Conservation (phyloP, 2,888 invertebrate species). For the Drosophila mimetica region DNA sequence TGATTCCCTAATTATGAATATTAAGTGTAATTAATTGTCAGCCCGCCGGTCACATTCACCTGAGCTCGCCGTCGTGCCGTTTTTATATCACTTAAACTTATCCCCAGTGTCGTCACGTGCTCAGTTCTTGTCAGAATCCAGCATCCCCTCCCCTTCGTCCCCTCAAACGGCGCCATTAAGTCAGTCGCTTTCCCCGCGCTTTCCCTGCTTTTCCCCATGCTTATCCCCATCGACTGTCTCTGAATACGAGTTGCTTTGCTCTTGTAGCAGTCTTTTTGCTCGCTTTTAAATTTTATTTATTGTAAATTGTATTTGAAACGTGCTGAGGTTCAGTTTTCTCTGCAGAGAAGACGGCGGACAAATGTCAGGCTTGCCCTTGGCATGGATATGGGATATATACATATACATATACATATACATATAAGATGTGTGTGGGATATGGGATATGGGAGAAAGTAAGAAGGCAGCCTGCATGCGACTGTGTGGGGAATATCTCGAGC, state of each 20-base stretch:
- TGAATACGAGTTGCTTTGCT: conserved; percentile 46
- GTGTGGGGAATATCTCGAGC: conserved; percentile 33
- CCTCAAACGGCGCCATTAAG: conserved; percentile 56
- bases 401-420: background rate
- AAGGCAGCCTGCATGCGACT: conserved; percentile 20
- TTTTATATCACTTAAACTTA: conserved; percentile 54
- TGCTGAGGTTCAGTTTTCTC: conserved; percentile 73
- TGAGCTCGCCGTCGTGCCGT: conserved; percentile 9
- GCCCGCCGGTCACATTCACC: conserved; percentile 8
- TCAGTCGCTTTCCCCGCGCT: conserved; percentile 40
- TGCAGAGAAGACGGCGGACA: conserved; percentile 18
- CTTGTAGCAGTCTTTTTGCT: conserved; percentile 48
- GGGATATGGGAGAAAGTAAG: conserved; percentile 39
- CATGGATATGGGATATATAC: conserved; percentile 42
- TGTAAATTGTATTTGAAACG: conserved; percentile 80
- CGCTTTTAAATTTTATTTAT: conserved; percentile 80
- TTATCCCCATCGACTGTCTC: conserved; percentile 41
- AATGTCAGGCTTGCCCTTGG: conserved; percentile 54
- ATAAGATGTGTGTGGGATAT: too few relatives aligned
- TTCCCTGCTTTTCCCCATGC: conserved; percentile 5
- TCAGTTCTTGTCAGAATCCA: conserved; percentile 35
- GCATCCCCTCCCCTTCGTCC: background rate
- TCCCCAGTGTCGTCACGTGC: conserved; percentile 64
- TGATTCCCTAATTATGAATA: conserved; percentile 12
- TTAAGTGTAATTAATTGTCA: conserved; percentile 41